phyloP scores from a whole-genome alignment of 2,113 vertebrate genomes.

The Poicephalus meyeri region DNA sequence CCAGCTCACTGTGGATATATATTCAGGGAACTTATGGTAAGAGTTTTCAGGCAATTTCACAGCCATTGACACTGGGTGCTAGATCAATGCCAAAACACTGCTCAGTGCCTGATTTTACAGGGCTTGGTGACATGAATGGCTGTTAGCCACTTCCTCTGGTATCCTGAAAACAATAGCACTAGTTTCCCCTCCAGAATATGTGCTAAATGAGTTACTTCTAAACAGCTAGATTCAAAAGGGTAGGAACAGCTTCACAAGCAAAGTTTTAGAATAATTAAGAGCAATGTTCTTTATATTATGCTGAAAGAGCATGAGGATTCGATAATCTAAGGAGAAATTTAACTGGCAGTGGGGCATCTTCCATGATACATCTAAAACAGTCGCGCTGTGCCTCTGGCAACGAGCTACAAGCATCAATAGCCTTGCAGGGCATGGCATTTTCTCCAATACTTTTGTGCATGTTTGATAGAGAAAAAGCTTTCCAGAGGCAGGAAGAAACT shows the following conservation, averaged over 20 bases:
- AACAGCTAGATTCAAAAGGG: neutral
- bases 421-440: neutral
- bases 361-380: neutral
- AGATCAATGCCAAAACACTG: neutral
- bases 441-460: neutral
- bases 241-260: neutral
- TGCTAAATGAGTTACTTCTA: neutral
- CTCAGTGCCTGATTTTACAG: neutral
- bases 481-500: neutral
- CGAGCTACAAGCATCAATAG: neutral
- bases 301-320: neutral
- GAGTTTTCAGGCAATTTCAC: neutral
- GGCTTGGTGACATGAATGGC: neutral
- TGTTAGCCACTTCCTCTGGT: neutral
- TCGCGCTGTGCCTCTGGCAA: neutral
- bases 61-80: neutral
- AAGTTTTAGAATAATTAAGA: neutral
- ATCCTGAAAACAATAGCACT: neutral
- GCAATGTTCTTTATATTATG: neutral
- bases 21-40: neutral
- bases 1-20: neutral
- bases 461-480: neutral
- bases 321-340: neutral
- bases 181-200: neutral
- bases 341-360: neutral